A percentile compares a stretch with the other conserved stretches of the same genome.
phyloP scores from a whole-genome alignment of 2,797 vertebrate genomes.

The Notamacropus eugenii region DNA sequence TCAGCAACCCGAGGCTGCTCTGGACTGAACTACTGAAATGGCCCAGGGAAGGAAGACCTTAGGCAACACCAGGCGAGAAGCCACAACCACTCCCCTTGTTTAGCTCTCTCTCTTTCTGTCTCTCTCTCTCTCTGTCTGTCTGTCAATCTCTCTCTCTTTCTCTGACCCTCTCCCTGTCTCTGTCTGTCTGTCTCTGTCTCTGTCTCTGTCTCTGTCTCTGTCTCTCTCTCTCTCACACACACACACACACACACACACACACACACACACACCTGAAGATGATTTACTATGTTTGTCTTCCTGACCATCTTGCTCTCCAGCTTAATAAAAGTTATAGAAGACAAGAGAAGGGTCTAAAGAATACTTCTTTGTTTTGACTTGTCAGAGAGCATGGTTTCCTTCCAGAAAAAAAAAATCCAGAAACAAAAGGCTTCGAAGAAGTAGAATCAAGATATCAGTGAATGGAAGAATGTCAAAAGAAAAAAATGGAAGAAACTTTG shows the following conservation, averaged over 20 bases:
- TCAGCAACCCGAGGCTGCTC: neutral
- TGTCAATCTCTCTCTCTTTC: no score
- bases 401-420: no score
- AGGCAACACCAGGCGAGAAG: neutral
- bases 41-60: neutral
- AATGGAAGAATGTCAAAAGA: neutral
- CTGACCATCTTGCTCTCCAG: neutral
- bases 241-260: no score
- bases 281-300: neutral
- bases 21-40: neutral
- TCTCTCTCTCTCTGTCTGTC: no score
- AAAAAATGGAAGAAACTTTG: neutral
- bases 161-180: no score
- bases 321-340: neutral
- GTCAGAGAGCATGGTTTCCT: neutral
- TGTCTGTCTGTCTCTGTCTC: no score
- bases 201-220: rapidly evolving
- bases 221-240: rapidly evolving
- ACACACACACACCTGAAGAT: neutral
- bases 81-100: neutral
- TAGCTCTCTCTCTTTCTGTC: neutral
- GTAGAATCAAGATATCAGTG: neutral
- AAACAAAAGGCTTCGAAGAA: neutral
- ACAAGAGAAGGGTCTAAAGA: neutral
- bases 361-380: neutral